phyloP scores from a whole-genome alignment of 2,113 vertebrate genomes.

The Rhodinocichla rosea region DNA sequence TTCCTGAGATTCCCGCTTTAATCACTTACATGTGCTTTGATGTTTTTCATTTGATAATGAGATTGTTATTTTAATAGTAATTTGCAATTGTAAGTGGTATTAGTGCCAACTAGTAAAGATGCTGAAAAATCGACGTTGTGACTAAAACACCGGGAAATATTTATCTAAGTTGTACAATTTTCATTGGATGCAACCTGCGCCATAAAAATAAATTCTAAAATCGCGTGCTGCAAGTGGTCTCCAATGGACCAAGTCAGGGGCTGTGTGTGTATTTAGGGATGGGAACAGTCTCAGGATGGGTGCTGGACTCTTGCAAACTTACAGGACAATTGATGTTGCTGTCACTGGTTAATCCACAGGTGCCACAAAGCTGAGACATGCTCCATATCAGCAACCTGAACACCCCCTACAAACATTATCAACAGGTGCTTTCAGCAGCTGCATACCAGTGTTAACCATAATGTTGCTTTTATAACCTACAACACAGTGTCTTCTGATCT shows the following conservation, averaged over 20 bases:
- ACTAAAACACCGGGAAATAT: neutral
- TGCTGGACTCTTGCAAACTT: neutral
- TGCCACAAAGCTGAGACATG: neutral
- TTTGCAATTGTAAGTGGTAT: neutral
- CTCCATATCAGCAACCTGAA: neutral
- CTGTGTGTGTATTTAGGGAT: neutral
- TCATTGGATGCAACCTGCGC: neutral
- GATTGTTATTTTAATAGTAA: neutral
- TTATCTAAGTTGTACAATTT: neutral
- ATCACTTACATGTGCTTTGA: neutral
- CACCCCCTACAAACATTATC: neutral
- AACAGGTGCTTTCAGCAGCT: neutral
- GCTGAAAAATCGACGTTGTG: neutral
- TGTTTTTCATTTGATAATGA: neutral
- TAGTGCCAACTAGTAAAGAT: neutral
- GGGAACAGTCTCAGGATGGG: neutral
- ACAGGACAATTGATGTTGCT: neutral
- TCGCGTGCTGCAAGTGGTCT: neutral
- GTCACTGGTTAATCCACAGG: neutral
- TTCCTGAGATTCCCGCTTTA: neutral
- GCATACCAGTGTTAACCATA: neutral
- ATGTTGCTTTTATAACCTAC: neutral
- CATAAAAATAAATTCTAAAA: neutral
- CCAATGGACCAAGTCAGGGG: accelerated
- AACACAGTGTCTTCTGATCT: accelerated